phyloP scores from a whole-genome alignment of 2,113 vertebrate genomes.

The Pseudorectes ferrugineus region DNA sequence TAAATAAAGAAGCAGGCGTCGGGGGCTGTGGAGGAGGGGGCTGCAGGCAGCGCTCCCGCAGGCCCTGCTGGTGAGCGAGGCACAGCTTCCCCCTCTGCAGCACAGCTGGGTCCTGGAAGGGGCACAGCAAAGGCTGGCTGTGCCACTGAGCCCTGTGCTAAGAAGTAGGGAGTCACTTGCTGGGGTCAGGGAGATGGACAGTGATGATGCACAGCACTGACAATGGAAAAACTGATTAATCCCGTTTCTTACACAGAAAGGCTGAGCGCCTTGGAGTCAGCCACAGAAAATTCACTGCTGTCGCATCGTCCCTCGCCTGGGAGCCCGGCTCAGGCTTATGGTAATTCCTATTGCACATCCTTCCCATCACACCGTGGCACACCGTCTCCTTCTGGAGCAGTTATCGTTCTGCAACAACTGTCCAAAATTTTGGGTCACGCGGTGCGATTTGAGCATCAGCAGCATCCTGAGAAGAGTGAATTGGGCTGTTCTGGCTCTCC shows the following conservation, averaged over 20 bases:
- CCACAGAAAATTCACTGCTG: neutral
- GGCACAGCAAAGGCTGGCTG: neutral
- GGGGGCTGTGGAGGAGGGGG: neutral
- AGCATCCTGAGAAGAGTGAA: neutral
- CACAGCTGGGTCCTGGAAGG: neutral
- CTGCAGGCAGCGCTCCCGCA: rapidly evolving
- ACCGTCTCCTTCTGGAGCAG: neutral
- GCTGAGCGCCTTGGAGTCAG: neutral
- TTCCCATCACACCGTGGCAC: neutral
- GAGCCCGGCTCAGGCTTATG: neutral
- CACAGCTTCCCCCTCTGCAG: neutral
- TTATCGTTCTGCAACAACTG: neutral
- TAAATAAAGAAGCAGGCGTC: rapidly evolving
- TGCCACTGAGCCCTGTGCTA: neutral
- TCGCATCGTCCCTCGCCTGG: rapidly evolving
- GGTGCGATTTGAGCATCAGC: neutral
- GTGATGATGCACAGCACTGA: neutral
- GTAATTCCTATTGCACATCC: neutral
- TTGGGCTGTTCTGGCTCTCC: neutral
- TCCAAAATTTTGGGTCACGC: neutral
- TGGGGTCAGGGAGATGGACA: neutral
- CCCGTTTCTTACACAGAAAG: neutral
- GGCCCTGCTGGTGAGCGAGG: rapidly evolving
- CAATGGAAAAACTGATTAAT: neutral
- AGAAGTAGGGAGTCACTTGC: neutral